These are phyloP conservation scores for Cistogaster globosa DNA, from an alignment of 2,888 invertebrate genomes.

Conservation along the genomic window DNA sequence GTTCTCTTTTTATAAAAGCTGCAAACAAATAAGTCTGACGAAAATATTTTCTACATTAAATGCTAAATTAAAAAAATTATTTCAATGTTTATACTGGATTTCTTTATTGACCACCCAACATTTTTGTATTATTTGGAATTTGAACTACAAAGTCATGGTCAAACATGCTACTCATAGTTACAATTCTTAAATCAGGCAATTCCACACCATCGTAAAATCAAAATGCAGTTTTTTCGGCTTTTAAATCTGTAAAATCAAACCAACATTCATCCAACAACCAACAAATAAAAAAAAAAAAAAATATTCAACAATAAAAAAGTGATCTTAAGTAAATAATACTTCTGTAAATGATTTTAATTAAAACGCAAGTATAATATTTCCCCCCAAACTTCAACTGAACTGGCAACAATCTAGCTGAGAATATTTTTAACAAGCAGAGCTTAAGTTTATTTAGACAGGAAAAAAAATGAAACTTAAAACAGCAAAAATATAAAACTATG, in stretches of 20 bases:
- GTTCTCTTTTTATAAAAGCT: no score
- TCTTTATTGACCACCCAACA: constrained; percentile 68
- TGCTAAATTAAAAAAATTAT: neutral
- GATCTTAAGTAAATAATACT: constrained; percentile 68
- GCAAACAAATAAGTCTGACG: neutral
- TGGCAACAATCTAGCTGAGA: constrained; percentile 47
- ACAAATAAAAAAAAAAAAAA: constrained; percentile 26
- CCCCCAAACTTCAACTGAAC: constrained; percentile 50
- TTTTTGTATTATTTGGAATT: constrained; percentile 64
- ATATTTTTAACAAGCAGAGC: constrained; percentile 39
- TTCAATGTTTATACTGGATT: constrained; percentile 13
- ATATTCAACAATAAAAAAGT: constrained; percentile 21
- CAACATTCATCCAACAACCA: constrained; percentile 53
- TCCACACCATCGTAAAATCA: constrained; percentile 46
- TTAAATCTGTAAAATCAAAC: constrained; percentile 57
- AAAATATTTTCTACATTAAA: neutral
- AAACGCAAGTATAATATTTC: constrained; percentile 70
- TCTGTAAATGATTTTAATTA: constrained; percentile 71
- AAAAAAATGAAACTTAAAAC: constrained; percentile 18
- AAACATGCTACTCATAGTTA: constrained; percentile 53
- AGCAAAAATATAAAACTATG: neutral
- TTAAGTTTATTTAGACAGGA: constrained; percentile 40
- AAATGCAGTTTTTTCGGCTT: constrained; percentile 44
- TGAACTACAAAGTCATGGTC: constrained; percentile 68
- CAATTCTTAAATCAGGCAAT: constrained; percentile 36